Percentiles rank a stretch among this genome's conserved stretches.
phyloP scores from a whole-genome alignment of 2,797 vertebrate species.

The Mormyrus hasselquistii region DNA sequence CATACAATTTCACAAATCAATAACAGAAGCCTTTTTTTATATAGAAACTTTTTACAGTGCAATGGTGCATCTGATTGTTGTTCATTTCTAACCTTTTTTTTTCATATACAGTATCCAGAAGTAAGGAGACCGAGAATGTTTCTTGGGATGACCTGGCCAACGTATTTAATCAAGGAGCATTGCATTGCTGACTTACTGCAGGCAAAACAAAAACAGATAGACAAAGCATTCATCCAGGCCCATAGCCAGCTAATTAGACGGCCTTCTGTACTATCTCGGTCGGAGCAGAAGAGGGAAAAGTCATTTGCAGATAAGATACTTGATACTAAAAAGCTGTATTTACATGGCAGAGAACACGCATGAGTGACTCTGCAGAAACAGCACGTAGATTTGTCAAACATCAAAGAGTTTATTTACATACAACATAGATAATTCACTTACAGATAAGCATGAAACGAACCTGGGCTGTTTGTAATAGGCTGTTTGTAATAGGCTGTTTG shows the following conservation, averaged over 20 bases:
- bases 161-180: neutral
- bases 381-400: neutral
- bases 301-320: conserved; percentile 6
- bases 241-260: neutral
- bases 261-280: neutral
- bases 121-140: neutral
- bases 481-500: neutral
- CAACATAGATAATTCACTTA: conserved; percentile 1
- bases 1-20: neutral
- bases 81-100: neutral
- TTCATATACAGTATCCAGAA: neutral
- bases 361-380: neutral
- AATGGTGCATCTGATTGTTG: neutral
- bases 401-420: conserved; percentile 12
- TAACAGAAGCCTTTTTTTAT: neutral
- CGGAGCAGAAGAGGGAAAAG: neutral
- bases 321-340: conserved; percentile 2
- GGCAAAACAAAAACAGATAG: neutral
- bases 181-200: conserved; percentile 7
- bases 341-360: neutral
- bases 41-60: neutral
- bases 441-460: conserved; percentile 1
- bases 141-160: neutral
- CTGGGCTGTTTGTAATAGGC: neutral
- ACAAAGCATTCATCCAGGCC: neutral